Evolutionary conservation across 64 coral and sea anemone species (phyloP).

Genomic region (Catalaphyllia jardinei): DNA sequence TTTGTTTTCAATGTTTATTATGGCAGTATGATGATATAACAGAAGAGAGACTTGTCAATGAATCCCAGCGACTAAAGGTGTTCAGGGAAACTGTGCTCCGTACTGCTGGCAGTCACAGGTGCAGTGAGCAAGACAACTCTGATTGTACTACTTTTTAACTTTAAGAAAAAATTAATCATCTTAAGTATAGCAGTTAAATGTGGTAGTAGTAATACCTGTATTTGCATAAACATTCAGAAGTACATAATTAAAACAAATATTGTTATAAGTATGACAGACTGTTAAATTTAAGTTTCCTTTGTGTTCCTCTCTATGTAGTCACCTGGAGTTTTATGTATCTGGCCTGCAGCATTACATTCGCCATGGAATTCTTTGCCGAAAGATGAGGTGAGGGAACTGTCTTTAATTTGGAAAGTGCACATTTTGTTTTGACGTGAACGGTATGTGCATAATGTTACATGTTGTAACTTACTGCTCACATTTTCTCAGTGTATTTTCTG

Average conservation of each 20-base stretch:
- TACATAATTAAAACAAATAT: too few species aligned
- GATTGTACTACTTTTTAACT: background rate
- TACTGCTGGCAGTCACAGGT: constrained; percentile 68
- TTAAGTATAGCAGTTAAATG: too few species aligned
- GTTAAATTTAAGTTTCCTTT: background rate
- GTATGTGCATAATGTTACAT: too few species aligned
- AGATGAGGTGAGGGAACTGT: constrained; percentile 34
- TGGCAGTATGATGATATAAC: constrained; percentile 66
- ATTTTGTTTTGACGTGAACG: too few species aligned
- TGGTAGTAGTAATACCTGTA: too few species aligned
- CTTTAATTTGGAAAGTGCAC: background rate
- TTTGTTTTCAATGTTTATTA: background rate
- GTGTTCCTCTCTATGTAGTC: constrained; percentile 24
- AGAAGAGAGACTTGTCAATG: constrained; percentile 59
- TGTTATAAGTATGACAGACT: too few species aligned
- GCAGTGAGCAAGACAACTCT: background rate
- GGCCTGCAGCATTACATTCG: constrained; percentile 62
- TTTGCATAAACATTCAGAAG: background rate
- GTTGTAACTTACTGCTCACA: too few species aligned
- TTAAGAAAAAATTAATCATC: too few species aligned
- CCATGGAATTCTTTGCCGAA: constrained; percentile 55
- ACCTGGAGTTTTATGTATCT: constrained; percentile 74
- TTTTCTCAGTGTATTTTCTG: background rate
- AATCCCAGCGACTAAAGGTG: constrained; percentile 54
- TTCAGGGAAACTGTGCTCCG: constrained; percentile 56